These are phyloP conservation scores for Tinea pellionella DNA, from an alignment of 2,888 invertebrate genomes.

Conservation along the genomic window DNA sequence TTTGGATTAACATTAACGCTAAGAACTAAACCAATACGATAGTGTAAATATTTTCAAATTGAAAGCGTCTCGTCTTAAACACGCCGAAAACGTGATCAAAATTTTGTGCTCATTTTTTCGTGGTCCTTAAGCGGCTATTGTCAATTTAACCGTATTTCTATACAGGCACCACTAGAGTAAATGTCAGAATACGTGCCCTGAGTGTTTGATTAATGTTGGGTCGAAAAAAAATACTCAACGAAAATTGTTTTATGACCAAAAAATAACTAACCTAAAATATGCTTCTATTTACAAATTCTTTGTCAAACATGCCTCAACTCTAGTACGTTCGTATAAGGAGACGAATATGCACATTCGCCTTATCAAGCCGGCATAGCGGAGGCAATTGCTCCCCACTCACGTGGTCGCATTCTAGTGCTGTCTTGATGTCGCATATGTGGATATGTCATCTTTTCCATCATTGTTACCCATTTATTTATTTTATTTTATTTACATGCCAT, in stretches of 20 bases:
- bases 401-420: too few species aligned
- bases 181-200: slow-evolving; percentile 9
- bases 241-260: neutral
- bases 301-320: too few species aligned
- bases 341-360: too few species aligned
- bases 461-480: too few species aligned
- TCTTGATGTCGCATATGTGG: too few species aligned
- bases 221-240: neutral
- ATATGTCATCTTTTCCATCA: too few species aligned
- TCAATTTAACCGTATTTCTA: slow-evolving; percentile 12
- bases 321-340: too few species aligned
- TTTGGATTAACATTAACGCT: neutral
- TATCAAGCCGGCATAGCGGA: too few species aligned
- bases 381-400: too few species aligned
- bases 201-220: slow-evolving; percentile 4
- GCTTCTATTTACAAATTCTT: too few species aligned
- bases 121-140: slow-evolving; percentile 7
- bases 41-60: slow-evolving; percentile 4
- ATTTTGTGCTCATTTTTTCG: neutral
- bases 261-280: too few species aligned
- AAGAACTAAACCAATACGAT: neutral
- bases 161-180: slow-evolving; percentile 9
- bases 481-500: too few species aligned
- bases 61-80: neutral
- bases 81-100: slow-evolving; percentile 4